A percentile compares a stretch with the other conserved stretches of the same genome.
These are phyloP conservation scores for Alectura lathami DNA, from an alignment of 2,113 vertebrate species.

Conservation along the genomic window DNA sequence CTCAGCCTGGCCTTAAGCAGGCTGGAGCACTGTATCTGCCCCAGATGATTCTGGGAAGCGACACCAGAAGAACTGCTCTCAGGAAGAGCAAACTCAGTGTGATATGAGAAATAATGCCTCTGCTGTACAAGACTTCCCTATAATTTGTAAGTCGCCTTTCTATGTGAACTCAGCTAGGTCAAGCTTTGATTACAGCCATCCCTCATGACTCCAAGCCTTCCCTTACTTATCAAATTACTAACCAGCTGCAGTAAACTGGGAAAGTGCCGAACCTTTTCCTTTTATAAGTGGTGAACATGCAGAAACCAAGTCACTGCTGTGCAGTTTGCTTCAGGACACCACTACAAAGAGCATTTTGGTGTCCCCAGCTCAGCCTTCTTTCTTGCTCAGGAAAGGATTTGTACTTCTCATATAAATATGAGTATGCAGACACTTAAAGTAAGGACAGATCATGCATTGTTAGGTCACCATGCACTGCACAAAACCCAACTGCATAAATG, in stretches of 20 bases:
- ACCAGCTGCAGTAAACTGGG: neutral
- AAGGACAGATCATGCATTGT: neutral
- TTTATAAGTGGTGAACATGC: neutral
- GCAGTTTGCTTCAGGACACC: neutral
- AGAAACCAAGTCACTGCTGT: neutral
- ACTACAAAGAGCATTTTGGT: neutral
- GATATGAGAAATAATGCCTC: neutral
- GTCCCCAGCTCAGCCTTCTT: neutral
- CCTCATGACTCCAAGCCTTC: neutral
- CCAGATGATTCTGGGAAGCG: neutral
- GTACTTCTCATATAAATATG: neutral
- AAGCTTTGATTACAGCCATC: neutral
- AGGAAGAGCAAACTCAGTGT: neutral
- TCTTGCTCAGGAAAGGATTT: neutral
- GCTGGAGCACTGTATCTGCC: neutral
- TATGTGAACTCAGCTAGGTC: neutral
- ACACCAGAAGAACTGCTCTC: neutral
- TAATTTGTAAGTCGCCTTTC: neutral
- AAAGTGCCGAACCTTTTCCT: neutral
- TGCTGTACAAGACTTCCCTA: neutral
- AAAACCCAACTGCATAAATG: neutral
- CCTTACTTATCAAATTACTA: neutral
- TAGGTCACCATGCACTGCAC: fast-evolving
- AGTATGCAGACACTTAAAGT: fast-evolving
- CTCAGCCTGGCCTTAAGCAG: neutral